Conservation (phyloP, 1,140 invertebrate genomes). For the Pseudomyrmex concolor region DNA sequence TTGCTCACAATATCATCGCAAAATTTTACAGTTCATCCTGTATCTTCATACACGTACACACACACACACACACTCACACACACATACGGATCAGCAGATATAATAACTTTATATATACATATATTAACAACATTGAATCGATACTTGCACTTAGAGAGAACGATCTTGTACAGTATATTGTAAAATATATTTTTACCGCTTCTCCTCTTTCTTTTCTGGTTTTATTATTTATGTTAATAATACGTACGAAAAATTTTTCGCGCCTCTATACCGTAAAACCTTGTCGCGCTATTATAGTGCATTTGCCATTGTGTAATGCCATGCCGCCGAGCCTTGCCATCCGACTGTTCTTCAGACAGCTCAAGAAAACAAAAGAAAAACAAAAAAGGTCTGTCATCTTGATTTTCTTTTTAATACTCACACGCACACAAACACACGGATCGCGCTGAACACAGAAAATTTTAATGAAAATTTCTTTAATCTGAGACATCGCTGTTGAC, state of each 20-base stretch:
- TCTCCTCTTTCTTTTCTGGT: conserved; percentile 70
- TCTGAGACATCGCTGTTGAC: conserved; percentile 70
- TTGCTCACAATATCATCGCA: conserved; percentile 20
- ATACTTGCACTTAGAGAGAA: conserved; percentile 55
- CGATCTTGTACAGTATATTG: conserved; percentile 83
- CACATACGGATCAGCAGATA: neutral
- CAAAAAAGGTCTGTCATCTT: conserved; percentile 71
- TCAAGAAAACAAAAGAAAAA: conserved; percentile 57
- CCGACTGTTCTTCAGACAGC: conserved; percentile 64
- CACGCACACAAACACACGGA: conserved; percentile 51
- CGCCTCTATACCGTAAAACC: conserved; percentile 60
- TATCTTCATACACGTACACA: conserved; percentile 1
- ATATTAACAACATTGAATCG: conserved; percentile 33
- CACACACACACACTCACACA: neutral
- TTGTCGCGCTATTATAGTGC: conserved; percentile 52
- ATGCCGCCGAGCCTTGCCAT: conserved; percentile 82
- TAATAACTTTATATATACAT: conserved; percentile 11
- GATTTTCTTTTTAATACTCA: conserved; percentile 79
- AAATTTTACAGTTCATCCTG: conserved; percentile 22
- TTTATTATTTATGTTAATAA: conserved; percentile 80
- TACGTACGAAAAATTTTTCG: conserved; percentile 65
- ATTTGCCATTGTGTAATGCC: conserved; percentile 71
- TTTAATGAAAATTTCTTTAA: conserved; percentile 69
- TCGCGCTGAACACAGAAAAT: conserved; percentile 60
- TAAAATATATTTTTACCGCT: conserved; percentile 83